Conservation (phyloP, 2,888 invertebrate species). For the Caenorhabditis afra region DNA sequence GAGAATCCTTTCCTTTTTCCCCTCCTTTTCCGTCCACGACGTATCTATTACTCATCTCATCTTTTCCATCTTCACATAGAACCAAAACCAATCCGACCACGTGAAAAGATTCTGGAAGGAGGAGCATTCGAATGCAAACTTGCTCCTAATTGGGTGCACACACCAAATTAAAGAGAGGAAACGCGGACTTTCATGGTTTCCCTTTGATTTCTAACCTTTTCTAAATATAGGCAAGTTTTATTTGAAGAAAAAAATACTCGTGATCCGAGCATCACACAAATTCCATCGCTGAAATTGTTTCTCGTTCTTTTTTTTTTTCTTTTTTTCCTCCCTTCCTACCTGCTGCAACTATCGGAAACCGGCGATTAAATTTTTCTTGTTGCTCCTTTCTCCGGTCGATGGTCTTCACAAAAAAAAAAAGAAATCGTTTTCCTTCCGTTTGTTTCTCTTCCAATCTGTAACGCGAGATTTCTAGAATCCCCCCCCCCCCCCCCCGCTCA, state of each 20-base stretch:
- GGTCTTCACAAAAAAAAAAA: too few species aligned
- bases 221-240: not conserved
- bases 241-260: not conserved
- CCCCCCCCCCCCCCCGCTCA: too few species aligned
- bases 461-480: too few species aligned
- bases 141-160: slow-evolving; percentile 3
- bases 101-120: slow-evolving; percentile 20
- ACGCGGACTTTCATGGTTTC: not conserved
- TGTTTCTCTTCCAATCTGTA: too few species aligned
- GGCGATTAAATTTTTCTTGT: not conserved
- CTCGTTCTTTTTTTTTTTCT: too few species aligned
- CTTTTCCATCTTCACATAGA: not conserved
- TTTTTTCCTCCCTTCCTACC: too few species aligned
- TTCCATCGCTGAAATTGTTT: not conserved
- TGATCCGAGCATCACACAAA: not conserved
- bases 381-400: not conserved
- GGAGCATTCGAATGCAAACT: slow-evolving; percentile 7
- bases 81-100: slow-evolving; percentile 15
- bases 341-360: not conserved
- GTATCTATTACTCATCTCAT: slow-evolving; percentile 27
- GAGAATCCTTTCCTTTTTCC: slow-evolving; percentile 6
- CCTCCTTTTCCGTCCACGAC: not conserved
- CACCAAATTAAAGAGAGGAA: slow-evolving; percentile 5
- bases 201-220: not conserved
- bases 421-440: too few species aligned